These are phyloP conservation scores for Lepidochrysops patricia DNA, from an alignment of 2,888 invertebrate species.

Conservation along the genomic window DNA sequence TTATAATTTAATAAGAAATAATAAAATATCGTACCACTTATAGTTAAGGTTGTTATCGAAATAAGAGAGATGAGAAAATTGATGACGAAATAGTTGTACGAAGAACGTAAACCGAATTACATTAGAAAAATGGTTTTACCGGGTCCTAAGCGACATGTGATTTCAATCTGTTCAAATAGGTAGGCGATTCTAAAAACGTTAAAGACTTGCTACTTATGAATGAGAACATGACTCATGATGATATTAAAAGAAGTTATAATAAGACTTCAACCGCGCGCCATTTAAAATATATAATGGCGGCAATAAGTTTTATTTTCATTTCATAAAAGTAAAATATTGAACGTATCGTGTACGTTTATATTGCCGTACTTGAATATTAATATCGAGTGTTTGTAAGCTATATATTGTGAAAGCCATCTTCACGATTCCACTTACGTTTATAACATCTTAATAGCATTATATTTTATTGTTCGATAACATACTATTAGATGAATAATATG, in stretches of 20 bases:
- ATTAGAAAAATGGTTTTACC: too few species aligned
- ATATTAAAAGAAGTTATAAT: slow-evolving; percentile 10
- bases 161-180: not conserved
- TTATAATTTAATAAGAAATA: too few species aligned
- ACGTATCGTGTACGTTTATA: too few species aligned
- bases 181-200: not conserved
- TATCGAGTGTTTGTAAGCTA: not conserved
- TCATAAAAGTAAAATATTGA: too few species aligned
- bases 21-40: too few species aligned
- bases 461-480: not conserved
- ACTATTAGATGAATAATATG: not conserved
- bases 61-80: too few species aligned
- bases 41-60: too few species aligned
- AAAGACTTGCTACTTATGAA: slow-evolving; percentile 6
- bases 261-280: not conserved
- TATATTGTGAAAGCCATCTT: not conserved
- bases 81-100: too few species aligned
- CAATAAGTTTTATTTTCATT: not conserved
- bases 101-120: too few species aligned
- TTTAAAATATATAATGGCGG: not conserved
- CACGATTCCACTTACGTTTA: not conserved
- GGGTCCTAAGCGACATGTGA: too few species aligned
- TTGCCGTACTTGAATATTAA: not conserved
- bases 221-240: slow-evolving; percentile 8
- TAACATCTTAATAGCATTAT: not conserved